Percentiles rank a stretch among this genome's conserved stretches.
These are phyloP conservation scores for Melanostoma mellinum DNA, from an alignment of 2,888 invertebrate species.

Conservation along the genomic window DNA sequence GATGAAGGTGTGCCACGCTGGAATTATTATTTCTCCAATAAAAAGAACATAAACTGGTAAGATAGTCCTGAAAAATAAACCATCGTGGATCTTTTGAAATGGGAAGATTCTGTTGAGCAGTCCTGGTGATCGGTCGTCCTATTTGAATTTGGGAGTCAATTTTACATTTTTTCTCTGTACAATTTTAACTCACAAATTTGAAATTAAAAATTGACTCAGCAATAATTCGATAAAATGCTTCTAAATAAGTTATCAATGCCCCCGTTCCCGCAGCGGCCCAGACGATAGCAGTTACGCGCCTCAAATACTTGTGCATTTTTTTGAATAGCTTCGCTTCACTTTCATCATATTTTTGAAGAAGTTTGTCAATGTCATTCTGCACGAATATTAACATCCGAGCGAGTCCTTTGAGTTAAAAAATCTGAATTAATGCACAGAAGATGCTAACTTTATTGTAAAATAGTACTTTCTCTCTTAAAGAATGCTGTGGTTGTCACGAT, in stretches of 20 bases:
- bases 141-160: neutral
- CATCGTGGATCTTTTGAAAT: neutral
- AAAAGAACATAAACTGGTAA: conserved; percentile 71
- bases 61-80: neutral
- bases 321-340: conserved; percentile 1
- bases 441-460: neutral
- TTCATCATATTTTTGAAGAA: conserved; percentile 2
- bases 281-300: neutral
- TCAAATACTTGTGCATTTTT: neutral
- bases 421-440: neutral
- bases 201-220: neutral
- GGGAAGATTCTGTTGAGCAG: conserved; percentile 1
- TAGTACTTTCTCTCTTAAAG: conserved; percentile 15
- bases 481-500: neutral
- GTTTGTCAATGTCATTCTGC: conserved; percentile 20
- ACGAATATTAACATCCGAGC: conserved; percentile 17
- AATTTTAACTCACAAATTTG: too few relatives aligned
- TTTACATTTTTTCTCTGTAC: too few relatives aligned
- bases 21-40: conserved; percentile 75
- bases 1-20: conserved; percentile 78
- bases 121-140: neutral
- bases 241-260: conserved; percentile 9
- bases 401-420: neutral
- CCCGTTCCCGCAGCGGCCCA: neutral
- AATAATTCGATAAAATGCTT: conserved; percentile 15